These are phyloP conservation scores for Reticulitermes speratus DNA, from an alignment of 1,140 invertebrate species.

Conservation along the genomic window DNA sequence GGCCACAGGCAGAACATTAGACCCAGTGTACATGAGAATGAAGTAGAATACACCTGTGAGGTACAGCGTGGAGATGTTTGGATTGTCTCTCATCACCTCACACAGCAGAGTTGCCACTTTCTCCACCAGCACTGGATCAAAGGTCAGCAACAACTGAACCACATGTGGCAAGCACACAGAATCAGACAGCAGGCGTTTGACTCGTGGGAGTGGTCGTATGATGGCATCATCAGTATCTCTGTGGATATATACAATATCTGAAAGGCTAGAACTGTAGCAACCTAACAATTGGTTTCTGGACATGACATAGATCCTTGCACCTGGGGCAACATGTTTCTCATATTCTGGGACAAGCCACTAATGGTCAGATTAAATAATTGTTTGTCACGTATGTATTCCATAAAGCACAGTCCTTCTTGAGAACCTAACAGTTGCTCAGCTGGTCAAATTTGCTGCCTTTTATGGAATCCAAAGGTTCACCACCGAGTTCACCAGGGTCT, in stretches of 20 bases:
- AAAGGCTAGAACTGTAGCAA: background rate
- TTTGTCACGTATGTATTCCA: no score
- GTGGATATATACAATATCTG: conserved; percentile 39
- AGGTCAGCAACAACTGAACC: conserved; percentile 94
- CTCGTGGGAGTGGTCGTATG: conserved; percentile 88
- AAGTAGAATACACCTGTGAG: conserved; percentile 97
- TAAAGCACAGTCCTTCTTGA: no score
- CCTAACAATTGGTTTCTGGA: no score
- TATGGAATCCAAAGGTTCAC: no score
- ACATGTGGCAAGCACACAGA: conserved; percentile 89
- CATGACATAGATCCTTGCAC: background rate
- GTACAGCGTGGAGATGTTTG: conserved; percentile 90
- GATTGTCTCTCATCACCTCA: conserved; percentile 94
- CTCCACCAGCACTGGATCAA: conserved; percentile 96
- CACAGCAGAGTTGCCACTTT: conserved; percentile 82
- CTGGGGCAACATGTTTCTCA: no score
- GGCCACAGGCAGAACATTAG: conserved; percentile 94
- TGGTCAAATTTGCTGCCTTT: no score
- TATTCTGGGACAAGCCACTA: no score
- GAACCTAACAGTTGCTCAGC: no score
- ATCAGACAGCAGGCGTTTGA: conserved; percentile 88
- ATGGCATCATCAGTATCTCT: conserved; percentile 87
- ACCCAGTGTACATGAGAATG: conserved; percentile 99
- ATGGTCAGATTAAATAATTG: no score
- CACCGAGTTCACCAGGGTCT: no score